phyloP scores from a whole-genome alignment of 2,797 vertebrate genomes.

The Tenualosa ilisha region DNA sequence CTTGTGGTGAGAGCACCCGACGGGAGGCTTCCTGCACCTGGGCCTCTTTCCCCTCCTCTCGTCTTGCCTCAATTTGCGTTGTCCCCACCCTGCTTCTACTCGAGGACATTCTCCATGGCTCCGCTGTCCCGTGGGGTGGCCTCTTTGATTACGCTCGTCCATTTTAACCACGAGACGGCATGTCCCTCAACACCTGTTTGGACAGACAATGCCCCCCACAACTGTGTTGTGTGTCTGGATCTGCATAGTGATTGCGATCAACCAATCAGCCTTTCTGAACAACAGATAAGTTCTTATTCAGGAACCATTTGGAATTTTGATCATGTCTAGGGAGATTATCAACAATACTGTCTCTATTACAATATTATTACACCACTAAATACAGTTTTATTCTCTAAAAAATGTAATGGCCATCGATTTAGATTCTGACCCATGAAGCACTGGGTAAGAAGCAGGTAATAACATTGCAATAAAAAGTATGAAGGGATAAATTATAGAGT shows the following conservation, averaged over 20 bases:
- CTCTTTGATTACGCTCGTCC: not conserved
- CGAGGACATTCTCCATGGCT: not conserved
- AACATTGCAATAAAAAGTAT: too few relatives aligned
- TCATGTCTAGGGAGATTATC: not conserved
- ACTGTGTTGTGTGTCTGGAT: not conserved
- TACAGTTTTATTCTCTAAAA: too few relatives aligned
- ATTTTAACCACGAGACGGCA: not conserved
- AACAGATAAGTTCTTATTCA: not conserved
- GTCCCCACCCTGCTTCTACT: not conserved
- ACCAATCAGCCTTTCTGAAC: not conserved
- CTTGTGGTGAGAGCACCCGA: not conserved
- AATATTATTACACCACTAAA: not conserved
- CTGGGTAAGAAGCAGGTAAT: too few relatives aligned
- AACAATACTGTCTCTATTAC: not conserved
- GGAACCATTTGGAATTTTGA: not conserved
- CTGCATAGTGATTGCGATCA: not conserved
- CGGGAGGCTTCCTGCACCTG: not conserved
- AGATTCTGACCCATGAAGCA: too few relatives aligned
- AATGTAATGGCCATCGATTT: too few relatives aligned
- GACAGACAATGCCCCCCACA: not conserved
- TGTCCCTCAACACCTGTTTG: not conserved
- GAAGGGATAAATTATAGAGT: too few relatives aligned
- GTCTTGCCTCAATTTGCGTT: not conserved
- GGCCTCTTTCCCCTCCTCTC: not conserved
- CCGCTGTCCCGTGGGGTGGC: not conserved